A percentile compares a stretch with the other conserved stretches of the same genome.
phyloP scores from a whole-genome alignment of 2,888 invertebrate species.

The Eupithecia pulchellata region DNA sequence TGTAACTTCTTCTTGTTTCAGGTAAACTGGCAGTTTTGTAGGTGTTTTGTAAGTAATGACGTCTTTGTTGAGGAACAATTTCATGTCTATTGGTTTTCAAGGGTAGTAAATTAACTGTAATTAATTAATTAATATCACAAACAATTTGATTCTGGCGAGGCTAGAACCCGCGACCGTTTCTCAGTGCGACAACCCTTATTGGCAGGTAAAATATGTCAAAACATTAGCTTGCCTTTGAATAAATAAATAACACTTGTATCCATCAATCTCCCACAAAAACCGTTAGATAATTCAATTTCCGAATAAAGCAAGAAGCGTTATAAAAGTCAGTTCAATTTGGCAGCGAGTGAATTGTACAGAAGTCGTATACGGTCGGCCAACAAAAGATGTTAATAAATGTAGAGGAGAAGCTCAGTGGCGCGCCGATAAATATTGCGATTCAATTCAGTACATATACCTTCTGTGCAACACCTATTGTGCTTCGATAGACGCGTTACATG shows the following conservation, averaged over 20 bases:
- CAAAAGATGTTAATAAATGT: conserved; percentile 36
- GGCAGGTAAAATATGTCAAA: no score
- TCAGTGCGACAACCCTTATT: no score
- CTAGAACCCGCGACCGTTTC: no score
- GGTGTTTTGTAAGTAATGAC: background rate
- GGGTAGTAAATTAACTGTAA: no score
- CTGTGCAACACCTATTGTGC: conserved; percentile 34
- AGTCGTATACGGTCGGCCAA: conserved; percentile 24
- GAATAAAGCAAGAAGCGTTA: background rate
- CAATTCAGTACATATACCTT: conserved; percentile 30
- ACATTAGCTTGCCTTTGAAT: no score
- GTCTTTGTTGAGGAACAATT: no score
- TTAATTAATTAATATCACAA: no score
- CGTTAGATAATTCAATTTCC: background rate
- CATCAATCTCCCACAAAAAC: background rate
- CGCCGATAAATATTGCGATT: conserved; percentile 41
- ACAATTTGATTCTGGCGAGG: no score
- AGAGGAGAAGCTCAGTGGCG: conserved; percentile 30
- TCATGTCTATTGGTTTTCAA: no score
- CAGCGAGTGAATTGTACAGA: conserved; percentile 11
- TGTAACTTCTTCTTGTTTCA: background rate
- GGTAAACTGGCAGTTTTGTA: background rate
- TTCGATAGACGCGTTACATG: conserved; percentile 22
- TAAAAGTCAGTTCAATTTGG: background rate
- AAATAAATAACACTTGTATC: background rate